A percentile compares a stretch with the other conserved stretches of the same genome.
Conservation (phyloP, 2,888 invertebrate species). For the Ennomos fuscantarius region DNA sequence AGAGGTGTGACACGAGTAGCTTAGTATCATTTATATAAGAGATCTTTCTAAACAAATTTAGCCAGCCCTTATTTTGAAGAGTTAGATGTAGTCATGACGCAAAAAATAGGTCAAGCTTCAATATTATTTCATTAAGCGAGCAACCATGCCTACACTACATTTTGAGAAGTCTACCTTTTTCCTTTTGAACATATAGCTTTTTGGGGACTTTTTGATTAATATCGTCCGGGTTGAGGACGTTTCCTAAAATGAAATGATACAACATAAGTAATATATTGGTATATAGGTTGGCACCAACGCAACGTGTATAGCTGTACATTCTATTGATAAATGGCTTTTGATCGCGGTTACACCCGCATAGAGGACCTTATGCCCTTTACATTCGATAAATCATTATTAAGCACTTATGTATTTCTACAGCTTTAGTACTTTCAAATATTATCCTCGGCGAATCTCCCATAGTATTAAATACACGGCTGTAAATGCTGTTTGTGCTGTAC, state of each 20-base stretch:
- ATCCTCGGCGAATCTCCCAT: too few relatives aligned
- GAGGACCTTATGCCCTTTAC: too few relatives aligned
- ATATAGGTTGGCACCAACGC: neutral
- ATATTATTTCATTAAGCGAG: constrained; percentile 34
- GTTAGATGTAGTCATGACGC: constrained; percentile 43
- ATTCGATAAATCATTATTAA: too few relatives aligned
- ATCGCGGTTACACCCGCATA: too few relatives aligned
- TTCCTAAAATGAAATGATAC: constrained; percentile 20
- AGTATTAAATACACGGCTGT: too few relatives aligned
- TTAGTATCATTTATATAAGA: constrained; percentile 54
- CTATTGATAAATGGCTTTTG: neutral
- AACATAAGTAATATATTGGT: constrained; percentile 14
- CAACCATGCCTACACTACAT: constrained; percentile 27
- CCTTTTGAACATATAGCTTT: constrained; percentile 34
- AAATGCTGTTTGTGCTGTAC: too few relatives aligned
- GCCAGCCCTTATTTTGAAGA: constrained; percentile 48
- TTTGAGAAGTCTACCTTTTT: constrained; percentile 35
- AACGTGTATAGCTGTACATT: too few relatives aligned
- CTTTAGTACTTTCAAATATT: too few relatives aligned
- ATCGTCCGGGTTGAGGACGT: constrained; percentile 32
- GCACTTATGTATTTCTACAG: too few relatives aligned
- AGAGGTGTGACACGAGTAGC: constrained; percentile 47
- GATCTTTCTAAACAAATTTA: constrained; percentile 47
- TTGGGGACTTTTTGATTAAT: constrained; percentile 40
- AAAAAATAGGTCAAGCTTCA: constrained; percentile 39